Base-by-base conservation (phyloP, 2,797 vertebrate species). In the Adelosebastes latens region DNA sequence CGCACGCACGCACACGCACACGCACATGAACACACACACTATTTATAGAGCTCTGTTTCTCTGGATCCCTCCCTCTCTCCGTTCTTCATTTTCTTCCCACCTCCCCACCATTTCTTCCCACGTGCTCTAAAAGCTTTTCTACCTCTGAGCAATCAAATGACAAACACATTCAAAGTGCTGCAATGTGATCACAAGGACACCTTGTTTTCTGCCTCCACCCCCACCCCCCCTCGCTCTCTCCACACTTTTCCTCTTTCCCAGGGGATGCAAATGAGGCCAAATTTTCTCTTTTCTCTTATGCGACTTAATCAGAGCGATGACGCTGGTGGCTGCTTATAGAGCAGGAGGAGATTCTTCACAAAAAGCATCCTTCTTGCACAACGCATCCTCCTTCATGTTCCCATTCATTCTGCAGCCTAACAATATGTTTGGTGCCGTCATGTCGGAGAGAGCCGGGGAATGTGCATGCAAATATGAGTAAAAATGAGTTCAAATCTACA, bases 31-130 rank as follows among this genome's bases (percentile, higher is more conserved):
- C 63, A 90, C 81, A 91, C 66, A 79, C 80, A 85, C 91, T 95
- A 96, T 97, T 96, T 94, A 95, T 95, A 96, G 93, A 91, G 87
- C 91, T 93, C 85, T 73, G 92, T 93, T 95, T 94, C 83, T 77
- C 88, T 84, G 86, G 67, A 67, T 62, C 63, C 67, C 72, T 82
- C 64, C 32, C 24, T 85, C 59, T 24, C 73, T 61, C 70, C 29
- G 1, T 71, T 72, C 72, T 65, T 86, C 32, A 61, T 83, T 84
- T 82, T 72, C 39, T 64, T 65, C 39, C 73, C 49, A 76, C 80
- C 77, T 76, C 39, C 68, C 32, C n/a, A 67, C 27, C 65, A 69
- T 65, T 82, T 75, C 75, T 70, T 60, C 76, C 75, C 42, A 67
- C 55, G 3, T 75, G 72, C 62, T 85, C 77, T 32, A 78, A 82